Percentiles rank a stretch among this genome's conserved stretches.
phyloP scores from a whole-genome alignment of 2,797 vertebrate species.

The Tangara arthus region DNA sequence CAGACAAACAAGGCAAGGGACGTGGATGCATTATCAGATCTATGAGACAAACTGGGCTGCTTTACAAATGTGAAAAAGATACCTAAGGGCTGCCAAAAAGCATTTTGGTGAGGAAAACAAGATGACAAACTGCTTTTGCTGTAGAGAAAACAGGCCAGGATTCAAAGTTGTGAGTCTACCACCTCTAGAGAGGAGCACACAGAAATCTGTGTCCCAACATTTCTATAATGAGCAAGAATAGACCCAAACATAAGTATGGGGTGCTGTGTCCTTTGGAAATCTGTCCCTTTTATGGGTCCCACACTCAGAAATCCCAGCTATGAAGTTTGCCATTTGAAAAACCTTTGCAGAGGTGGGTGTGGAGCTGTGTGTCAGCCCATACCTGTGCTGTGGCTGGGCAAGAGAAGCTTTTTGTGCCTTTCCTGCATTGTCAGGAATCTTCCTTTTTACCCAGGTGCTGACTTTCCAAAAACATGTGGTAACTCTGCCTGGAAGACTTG shows the following conservation, averaged over 20 bases:
- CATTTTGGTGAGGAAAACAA: background rate
- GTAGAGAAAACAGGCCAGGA: background rate
- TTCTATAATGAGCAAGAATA: background rate
- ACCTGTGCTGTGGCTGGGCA: background rate
- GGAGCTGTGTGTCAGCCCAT: background rate
- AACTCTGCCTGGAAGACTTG: background rate
- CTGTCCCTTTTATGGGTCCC: background rate
- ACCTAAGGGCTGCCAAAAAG: background rate
- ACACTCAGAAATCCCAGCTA: background rate
- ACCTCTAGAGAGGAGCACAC: background rate
- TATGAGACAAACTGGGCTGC: background rate
- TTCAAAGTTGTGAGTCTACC: background rate
- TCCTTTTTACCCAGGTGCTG: background rate
- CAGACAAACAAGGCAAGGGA: background rate
- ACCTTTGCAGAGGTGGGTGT: background rate
- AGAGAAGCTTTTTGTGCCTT: background rate
- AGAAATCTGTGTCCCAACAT: background rate
- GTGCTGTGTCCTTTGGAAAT: background rate
- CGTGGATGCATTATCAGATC: background rate
- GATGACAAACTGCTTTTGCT: background rate
- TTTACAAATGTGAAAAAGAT: background rate
- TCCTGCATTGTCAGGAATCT: background rate
- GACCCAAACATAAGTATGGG: background rate
- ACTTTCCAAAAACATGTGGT: accelerated
- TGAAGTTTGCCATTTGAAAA: background rate